phyloP scores from a whole-genome alignment of 2,888 invertebrate species.

The Agonopterix heracliana region DNA sequence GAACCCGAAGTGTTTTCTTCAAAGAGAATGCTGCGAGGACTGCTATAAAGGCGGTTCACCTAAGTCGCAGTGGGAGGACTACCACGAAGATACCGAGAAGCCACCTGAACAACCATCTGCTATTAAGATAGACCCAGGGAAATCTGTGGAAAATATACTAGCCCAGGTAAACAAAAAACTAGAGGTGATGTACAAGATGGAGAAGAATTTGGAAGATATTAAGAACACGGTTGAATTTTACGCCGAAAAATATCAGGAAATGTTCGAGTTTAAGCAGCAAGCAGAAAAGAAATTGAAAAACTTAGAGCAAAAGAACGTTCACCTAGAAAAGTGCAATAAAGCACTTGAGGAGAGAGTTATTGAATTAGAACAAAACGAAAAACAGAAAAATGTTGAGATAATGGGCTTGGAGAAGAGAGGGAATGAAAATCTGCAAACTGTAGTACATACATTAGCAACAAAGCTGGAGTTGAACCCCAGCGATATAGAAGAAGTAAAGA shows the following conservation, averaged over 20 bases:
- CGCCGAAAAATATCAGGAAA: slow-evolving; percentile 10
- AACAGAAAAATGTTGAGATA: slow-evolving; percentile 12
- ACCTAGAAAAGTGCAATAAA: slow-evolving; percentile 12
- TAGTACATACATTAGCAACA: slow-evolving; percentile 4
- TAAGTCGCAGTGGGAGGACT: too few species aligned
- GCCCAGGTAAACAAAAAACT: slow-evolving; percentile 9
- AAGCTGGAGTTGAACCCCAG: slow-evolving; percentile 1
- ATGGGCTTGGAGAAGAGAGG: slow-evolving; percentile 1
- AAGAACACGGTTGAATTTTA: slow-evolving; percentile 7
- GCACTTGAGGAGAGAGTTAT: slow-evolving; percentile 6
- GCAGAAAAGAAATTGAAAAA: slow-evolving; percentile 10
- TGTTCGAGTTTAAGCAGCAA: slow-evolving; percentile 9
- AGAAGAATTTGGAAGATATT: slow-evolving; percentile 9
- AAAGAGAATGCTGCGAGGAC: too few species aligned
- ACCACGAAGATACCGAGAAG: too few species aligned
- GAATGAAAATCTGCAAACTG: not conserved
- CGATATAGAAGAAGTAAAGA: slow-evolving; percentile 3
- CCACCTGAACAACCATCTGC: too few species aligned
- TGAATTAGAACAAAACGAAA: slow-evolving; percentile 6
- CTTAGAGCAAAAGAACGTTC: slow-evolving; percentile 10
- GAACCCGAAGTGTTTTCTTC: too few species aligned
- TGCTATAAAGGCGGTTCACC: too few species aligned
- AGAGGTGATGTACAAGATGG: slow-evolving; percentile 9
- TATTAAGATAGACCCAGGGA: not conserved
- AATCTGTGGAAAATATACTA: slow-evolving; percentile 1